phyloP scores from a whole-genome alignment of 2,113 vertebrate species.

The Datnioides undecimradiatus region DNA sequence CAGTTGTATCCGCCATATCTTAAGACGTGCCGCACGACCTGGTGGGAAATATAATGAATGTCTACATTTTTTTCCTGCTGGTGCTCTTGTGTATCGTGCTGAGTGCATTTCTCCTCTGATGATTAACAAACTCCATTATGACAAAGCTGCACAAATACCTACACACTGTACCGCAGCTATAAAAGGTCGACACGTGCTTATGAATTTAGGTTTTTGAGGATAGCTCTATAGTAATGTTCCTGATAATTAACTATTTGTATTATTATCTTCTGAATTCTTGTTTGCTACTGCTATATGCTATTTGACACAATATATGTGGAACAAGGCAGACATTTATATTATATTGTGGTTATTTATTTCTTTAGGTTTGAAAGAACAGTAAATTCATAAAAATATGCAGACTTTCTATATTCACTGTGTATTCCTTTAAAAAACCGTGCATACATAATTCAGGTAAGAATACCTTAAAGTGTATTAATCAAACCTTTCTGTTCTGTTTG shows the following conservation, averaged over 20 bases:
- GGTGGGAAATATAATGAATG: neutral
- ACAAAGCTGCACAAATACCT: neutral
- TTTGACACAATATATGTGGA: too few species aligned
- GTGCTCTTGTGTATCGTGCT: neutral
- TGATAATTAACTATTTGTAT: too few species aligned
- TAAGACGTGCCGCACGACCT: neutral
- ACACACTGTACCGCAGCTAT: too few species aligned
- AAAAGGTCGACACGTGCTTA: too few species aligned
- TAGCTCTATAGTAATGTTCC: too few species aligned
- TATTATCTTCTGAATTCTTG: too few species aligned
- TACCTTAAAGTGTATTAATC: neutral
- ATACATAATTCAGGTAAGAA: neutral
- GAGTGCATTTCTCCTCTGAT: neutral
- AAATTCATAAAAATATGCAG: too few species aligned
- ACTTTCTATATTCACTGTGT: neutral
- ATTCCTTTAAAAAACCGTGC: neutral
- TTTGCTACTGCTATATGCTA: too few species aligned
- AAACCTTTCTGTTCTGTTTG: conserved; percentile 24
- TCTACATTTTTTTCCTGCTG: neutral
- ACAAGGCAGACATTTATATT: too few species aligned
- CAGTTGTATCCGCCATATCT: neutral
- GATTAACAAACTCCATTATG: neutral
- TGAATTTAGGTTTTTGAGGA: too few species aligned
- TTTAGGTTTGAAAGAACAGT: too few species aligned
- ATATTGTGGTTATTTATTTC: too few species aligned